A percentile compares a stretch with the other conserved stretches of the same genome.
phyloP scores from a whole-genome alignment of 2,113 vertebrate species.

The Thalassoma bifasciatum region DNA sequence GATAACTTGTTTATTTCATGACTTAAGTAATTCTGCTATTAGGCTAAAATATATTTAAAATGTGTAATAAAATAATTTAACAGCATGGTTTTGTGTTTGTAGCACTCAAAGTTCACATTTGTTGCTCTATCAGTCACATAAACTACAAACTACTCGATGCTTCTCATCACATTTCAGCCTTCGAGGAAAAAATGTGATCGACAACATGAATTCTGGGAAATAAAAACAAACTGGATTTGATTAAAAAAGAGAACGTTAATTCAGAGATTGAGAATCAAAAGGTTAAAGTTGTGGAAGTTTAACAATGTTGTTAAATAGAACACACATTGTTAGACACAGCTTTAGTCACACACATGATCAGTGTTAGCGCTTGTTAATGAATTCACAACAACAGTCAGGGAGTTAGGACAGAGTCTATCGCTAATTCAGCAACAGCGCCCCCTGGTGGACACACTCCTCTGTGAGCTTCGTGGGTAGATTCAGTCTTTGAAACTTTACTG shows the following conservation, averaged over 20 bases:
- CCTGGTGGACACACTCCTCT: not conserved
- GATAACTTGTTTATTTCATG: no score
- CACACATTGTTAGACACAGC: conserved; percentile 43
- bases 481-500: no score
- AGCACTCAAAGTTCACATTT: not conserved
- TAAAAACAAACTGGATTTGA: not conserved
- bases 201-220: conserved; percentile 11
- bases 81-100: not conserved
- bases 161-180: not conserved
- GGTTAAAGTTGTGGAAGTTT: not conserved
- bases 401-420: not conserved
- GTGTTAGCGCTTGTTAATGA: conserved; percentile 53
- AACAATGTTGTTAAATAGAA: conserved; percentile 45
- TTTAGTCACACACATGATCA: conserved; percentile 43
- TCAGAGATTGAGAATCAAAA: not conserved
- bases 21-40: no score
- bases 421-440: not conserved
- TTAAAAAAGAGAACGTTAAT: not conserved
- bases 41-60: not conserved
- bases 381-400: not conserved
- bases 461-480: no score
- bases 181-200: not conserved
- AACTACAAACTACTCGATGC: not conserved
- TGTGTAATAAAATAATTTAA: not conserved
- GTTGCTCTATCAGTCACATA: not conserved